Base-by-base conservation (phyloP, 2,797 vertebrate species). In the Odontamblyopus rebecca region DNA sequence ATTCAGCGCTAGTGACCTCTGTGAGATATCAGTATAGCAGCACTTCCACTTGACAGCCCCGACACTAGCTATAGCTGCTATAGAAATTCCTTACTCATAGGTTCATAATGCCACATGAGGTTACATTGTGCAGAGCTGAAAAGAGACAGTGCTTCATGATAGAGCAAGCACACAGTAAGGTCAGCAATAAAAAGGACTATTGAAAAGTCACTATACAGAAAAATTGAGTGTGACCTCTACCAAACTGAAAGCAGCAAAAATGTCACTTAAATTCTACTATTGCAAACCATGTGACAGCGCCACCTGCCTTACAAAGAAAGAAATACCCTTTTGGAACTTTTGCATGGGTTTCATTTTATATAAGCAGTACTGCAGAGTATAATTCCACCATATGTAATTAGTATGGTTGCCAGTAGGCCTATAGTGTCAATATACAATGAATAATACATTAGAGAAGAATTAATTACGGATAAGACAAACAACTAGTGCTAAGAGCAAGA, bases 1-100 rank as follows among this genome's bases (percentile, higher is more conserved):
- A 87, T 85, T 78, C 85, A 86, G 81, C 81, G 89, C 88, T 84
- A 80, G 82, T 80, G 88, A 86, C 86, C 85, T 89, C 82, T 56
- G 71, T 70, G 73, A 80, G 75, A 77, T 79, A 87, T 85, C 87
- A 83, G 76, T 84, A 89, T 82, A 74, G 83, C 30, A 62, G 32
- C 60, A 35, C 30, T 30, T 61, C 30, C 30, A 61, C 16, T 83
- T 80, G 84, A 91, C 30, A 13, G 85, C 70, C 62, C 81, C 41
- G 68, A 67, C 59, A 72, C 83, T 78, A 80, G 54, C 79, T 72
- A 53, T 38, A 72, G 35, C 77, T 54, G 57, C 27, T 60, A 12
- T 57, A 76, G 79, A 73, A 80, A 76, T 76, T 72, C 71, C 38
- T 72, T 50, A 72, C 65, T 75, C 61, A 15, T 72, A 69, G 72